A percentile compares a stretch with the other conserved stretches of the same genome.
Conservation (phyloP, 2,797 vertebrate species). For the Serranus cabrilla region DNA sequence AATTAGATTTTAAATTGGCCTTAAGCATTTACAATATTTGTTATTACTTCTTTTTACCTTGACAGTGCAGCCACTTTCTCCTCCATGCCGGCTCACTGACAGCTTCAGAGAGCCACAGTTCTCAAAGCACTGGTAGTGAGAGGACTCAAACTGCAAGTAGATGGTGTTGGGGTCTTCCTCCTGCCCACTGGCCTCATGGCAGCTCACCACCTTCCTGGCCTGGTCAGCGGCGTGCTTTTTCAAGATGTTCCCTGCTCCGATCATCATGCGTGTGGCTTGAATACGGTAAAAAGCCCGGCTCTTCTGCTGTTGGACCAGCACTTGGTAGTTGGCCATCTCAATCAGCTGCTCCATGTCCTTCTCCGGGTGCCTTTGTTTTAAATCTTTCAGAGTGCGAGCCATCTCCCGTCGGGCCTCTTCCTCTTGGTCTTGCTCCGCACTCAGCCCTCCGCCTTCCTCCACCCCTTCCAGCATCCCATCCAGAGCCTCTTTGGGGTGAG, state of each 20-base stretch:
- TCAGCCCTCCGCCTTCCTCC: constrained; percentile 84
- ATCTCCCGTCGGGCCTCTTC: constrained; percentile 89
- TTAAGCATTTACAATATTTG: constrained; percentile 31
- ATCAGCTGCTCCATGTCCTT: constrained; percentile 92
- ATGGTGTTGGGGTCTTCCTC: constrained; percentile 90
- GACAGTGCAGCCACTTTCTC: constrained; percentile 86
- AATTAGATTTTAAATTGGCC: constrained; percentile 38
- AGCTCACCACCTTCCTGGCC: constrained; percentile 90
- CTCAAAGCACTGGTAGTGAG: constrained; percentile 91
- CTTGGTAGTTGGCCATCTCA: constrained; percentile 92
- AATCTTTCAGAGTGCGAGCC: constrained; percentile 89
- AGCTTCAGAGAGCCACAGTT: constrained; percentile 90
- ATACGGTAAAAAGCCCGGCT: constrained; percentile 92
- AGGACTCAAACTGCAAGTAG: constrained; percentile 89
- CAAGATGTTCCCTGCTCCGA: constrained; percentile 90
- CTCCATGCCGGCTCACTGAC: constrained; percentile 86
- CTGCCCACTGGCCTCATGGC: constrained; percentile 87
- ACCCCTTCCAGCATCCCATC: constrained; percentile 87
- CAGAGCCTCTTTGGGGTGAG: constrained; percentile 85
- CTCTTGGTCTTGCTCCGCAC: constrained; percentile 77
- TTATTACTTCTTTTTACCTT: constrained; percentile 75
- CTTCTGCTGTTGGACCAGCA: constrained; percentile 91
- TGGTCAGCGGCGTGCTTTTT: constrained; percentile 92
- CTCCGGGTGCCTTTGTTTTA: constrained; percentile 90
- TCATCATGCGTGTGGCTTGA: constrained; percentile 93